phyloP scores from a whole-genome alignment of 2,888 invertebrate genomes.

The Pyralis farinalis region DNA sequence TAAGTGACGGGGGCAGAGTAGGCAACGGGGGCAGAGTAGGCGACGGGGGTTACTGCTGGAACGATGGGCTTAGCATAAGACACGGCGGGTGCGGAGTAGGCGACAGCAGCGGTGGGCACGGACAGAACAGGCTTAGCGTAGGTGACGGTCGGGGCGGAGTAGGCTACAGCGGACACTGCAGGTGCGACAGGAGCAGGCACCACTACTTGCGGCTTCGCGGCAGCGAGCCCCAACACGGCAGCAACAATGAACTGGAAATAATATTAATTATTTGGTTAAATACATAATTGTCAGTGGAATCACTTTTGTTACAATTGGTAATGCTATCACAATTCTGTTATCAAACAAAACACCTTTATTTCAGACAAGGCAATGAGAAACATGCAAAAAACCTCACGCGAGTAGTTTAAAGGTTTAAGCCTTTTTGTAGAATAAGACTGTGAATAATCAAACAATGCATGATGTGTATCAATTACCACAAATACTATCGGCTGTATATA shows the following conservation, averaged over 20 bases:
- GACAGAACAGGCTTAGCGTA: slow-evolving; percentile 8
- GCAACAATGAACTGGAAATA: slow-evolving; percentile 15
- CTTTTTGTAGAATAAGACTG: too few species aligned
- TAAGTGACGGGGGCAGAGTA: slow-evolving; percentile 12
- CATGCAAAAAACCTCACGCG: too few species aligned
- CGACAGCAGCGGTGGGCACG: slow-evolving; percentile 2
- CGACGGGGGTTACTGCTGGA: slow-evolving; percentile 4
- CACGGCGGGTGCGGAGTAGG: slow-evolving; percentile 4
- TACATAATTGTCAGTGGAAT: too few species aligned
- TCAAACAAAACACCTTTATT: too few species aligned
- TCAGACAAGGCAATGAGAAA: too few species aligned
- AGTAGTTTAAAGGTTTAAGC: too few species aligned
- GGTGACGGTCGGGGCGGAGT: slow-evolving; percentile 9
- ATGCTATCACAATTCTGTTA: too few species aligned
- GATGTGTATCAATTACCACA: too few species aligned
- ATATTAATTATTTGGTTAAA: too few species aligned
- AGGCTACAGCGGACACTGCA: slow-evolving; percentile 5
- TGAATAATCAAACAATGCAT: too few species aligned
- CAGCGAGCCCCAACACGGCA: slow-evolving; percentile 18
- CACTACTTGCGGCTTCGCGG: slow-evolving; percentile 14
- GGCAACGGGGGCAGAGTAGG: slow-evolving; percentile 11
- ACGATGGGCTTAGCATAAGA: slow-evolving; percentile 9
- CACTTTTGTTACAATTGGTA: too few species aligned
- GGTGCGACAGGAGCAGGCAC: slow-evolving; percentile 7
- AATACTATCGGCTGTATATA: too few species aligned